Base-by-base conservation (phyloP, 2,113 vertebrate species). In the Scomber japonicus region DNA sequence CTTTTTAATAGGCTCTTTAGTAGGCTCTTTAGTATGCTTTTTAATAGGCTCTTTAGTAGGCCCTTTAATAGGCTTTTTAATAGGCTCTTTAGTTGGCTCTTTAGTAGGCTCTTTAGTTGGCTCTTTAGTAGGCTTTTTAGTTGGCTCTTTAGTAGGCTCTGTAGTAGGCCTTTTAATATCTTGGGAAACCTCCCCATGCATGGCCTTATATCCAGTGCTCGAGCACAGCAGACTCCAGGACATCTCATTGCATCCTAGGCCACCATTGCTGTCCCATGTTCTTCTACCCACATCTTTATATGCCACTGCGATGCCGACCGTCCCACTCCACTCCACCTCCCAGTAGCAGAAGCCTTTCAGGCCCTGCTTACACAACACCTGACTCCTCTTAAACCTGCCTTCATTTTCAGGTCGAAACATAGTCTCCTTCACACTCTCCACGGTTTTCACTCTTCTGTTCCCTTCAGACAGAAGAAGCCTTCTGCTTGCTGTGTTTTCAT, bases 211-310 rank as follows among this genome's bases (percentile, higher is more conserved):
- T 31, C 17, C 0, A 3, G 0, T 40, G 0, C 0, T 48, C 0
- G 72, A 75, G 59, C 78, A 84, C 3, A 0, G 2, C 75, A 88
- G 5, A 75, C 1, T 74, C 89, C 89, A 90, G n/a, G 89, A 88
- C 3, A 15, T 50, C 0, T 84, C 17, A 46, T 82, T 88, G 64
- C n/a, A 62, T 31, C 83, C 83, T 0, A 90, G 35, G 3, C 83
- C 86, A 50, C 74, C 0, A 13, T 2, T 17, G 0, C 66, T 50
- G 7, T 73, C 30, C 65, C 62, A 27, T 1, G 10, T 21, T 21
- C 21, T 14, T 70, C 72, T 77, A 11, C 66, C 40, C n/a, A 88
- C 65, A 21, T 1, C 6, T 59, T 7, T 0, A 59, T 85, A 86
- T 2, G 21, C 21, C 21, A 21, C 21, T 21, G 21, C 21, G 21